Conservation (phyloP, 2,113 vertebrate species). For the Heloderma charlesbogerti region DNA sequence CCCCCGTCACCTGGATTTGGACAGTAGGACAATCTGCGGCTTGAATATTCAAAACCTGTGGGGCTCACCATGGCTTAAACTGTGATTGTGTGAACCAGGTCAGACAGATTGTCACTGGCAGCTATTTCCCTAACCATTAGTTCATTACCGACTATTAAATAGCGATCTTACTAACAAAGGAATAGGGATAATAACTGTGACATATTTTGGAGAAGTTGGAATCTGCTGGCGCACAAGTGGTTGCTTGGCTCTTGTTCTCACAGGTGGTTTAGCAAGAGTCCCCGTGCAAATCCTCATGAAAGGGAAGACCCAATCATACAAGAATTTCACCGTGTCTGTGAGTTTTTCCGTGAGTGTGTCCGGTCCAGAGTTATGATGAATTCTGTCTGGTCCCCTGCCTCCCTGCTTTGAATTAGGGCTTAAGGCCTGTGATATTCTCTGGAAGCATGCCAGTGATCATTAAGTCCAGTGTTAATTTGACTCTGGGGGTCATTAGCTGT, state of each 20-base stretch:
- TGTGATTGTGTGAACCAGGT: no score
- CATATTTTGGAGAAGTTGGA: background rate
- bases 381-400: background rate
- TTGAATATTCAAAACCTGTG: no score
- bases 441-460: background rate
- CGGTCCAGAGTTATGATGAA: background rate
- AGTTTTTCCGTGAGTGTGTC: background rate
- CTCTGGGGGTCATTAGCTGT: background rate
- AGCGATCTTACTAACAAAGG: no score
- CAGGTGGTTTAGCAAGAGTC: slow-evolving; percentile 38
- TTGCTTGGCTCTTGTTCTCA: background rate
- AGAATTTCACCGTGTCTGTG: slow-evolving; percentile 47
- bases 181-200: background rate
- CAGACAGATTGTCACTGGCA: no score
- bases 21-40: no score
- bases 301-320: slow-evolving; percentile 23
- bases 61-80: no score
- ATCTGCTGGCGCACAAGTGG: background rate
- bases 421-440: background rate
- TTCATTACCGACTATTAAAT: background rate
- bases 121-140: no score
- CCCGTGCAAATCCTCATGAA: slow-evolving; percentile 47
- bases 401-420: background rate
- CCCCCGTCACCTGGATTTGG: no score
- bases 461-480: background rate